Evolutionary conservation across 2,113 vertebrate species (phyloP), one percentile per base, ranked within the genome.

Genomic region (Piprites chloris): DNA sequence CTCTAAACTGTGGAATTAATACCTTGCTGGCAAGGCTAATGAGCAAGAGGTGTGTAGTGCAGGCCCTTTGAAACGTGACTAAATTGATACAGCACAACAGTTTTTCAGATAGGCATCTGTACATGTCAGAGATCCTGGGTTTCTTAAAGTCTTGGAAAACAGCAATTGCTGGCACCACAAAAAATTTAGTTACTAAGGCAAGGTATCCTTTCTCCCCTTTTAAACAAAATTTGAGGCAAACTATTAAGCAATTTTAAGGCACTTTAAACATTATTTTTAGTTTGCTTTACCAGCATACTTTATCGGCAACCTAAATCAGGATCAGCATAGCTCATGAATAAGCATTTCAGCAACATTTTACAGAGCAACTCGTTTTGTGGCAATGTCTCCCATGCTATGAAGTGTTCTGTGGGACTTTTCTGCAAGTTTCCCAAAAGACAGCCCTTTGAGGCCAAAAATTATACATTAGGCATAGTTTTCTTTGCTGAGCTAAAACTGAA

Each of bases 221-320:
- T 46, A 88, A 82, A 95, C 80, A 95, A 96, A 91, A 95, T 87
- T 83, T 97, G 95, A 98, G 97, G 96, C 97, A 94, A 98, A 97
- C 73, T 42, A 92, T 96, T 95, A 97, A 97, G 95, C 94, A 96
- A 97, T 95, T 95, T 96, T 98, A 98, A 98, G 98, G 98, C 98
- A 98, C 98, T 98, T 98, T 50, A 97, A 98, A 97, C 96, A 85
- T 95, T 87, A 92, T 80, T 88, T 88, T 93, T 46, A 47, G 33
- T 94, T 76, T 75, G 90, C 86, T 97, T 92, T 81, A 93, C 67
- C 72, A 93, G 90, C 61, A 84, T 23, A 90, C 44, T 90, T 88
- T 46, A 93, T 63, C 90, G 78, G 66, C 88, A 88, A 94, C 56
- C 61, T 87, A 95, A 86, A 92, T 69, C 39, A 76, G 83, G 53